Conservation (phyloP, 37 sponge, comb jelly and placozoan species). For the Cliona cf. orientalis region DNA sequence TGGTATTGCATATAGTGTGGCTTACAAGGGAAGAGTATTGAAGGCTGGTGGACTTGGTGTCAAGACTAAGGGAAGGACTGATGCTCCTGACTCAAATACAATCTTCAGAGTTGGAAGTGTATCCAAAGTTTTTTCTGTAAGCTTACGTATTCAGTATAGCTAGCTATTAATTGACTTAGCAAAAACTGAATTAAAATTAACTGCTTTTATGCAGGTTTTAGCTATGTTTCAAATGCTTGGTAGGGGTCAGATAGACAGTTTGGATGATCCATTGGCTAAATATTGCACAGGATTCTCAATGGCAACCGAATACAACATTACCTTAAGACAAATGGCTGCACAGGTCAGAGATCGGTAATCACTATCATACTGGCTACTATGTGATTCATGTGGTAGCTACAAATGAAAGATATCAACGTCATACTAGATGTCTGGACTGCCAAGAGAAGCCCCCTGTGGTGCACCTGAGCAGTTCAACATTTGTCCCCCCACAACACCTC, state of each 20-base stretch:
- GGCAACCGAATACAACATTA: conserved; percentile 48
- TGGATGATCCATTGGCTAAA: not conserved
- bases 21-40: conserved; percentile 30
- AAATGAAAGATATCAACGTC: not conserved
- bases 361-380: too few species aligned
- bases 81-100: conserved; percentile 15
- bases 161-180: not conserved
- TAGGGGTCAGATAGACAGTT: not conserved
- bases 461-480: not conserved
- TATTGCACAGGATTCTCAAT: conserved; percentile 60
- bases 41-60: conserved; percentile 27
- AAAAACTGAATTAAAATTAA: not conserved
- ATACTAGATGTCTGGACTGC: conserved; percentile 71
- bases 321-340: conserved; percentile 53
- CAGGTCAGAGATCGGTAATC: conserved; percentile 24
- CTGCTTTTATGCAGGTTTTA: not conserved
- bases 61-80: not conserved
- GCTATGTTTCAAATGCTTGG: not conserved
- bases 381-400: not conserved
- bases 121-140: conserved; percentile 73
- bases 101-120: conserved; percentile 75
- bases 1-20: conserved; percentile 44
- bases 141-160: too few species aligned
- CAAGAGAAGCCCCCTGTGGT: conserved; percentile 66
- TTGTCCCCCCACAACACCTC: conserved; percentile 26